Evolutionary conservation across 2,797 vertebrate genomes (phyloP), one percentile per base, ranked within the genome.

Genomic region (Trachurus trachurus): DNA sequence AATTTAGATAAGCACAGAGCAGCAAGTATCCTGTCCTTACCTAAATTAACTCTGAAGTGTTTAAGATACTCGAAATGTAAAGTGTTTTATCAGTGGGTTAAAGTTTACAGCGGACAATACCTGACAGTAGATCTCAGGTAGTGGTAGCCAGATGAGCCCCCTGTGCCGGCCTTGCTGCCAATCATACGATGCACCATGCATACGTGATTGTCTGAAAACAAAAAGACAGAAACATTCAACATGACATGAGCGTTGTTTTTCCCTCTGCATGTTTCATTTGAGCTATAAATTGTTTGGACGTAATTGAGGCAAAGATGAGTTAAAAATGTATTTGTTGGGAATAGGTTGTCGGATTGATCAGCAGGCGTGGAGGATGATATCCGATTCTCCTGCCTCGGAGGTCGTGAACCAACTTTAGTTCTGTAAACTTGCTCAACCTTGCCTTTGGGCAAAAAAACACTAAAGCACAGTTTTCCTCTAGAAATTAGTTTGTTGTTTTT

Each of bases 171-270:
- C 85, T 99, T 99, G 93, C 96, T 97, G 80, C 98, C 98, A 74
- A 99, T 98, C 98, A 99, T 99, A 54, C 97, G 96, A 86, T 99
- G 98, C 82, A 98, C 98, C 96, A 98, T 95, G 93, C 98, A 99
- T 53, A 98, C 98, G 0, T 99, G 98, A 83, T 98, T 99, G 89
- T 99, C 98, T 99, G 56, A 63, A 78, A 78, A 26, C 26, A 31
- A 71, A 71, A 77, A 78, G 11, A 58, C 16, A 71, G 45, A 29
- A 54, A 47, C 2, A 65, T 37, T 21, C 44, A 12, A 7, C 19
- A 34, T 61, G 19, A 50, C 52, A 19, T 17, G 16, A 76, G 29
- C 10, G 19, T 22, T 54, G 54, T 15, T 78, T 64, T 50, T 42
- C 26, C 19, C 37, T 67, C 39, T 61, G 22, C 50, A 19, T 62